Percentiles rank a stretch among this genome's conserved stretches.
These are phyloP conservation scores for Aporrectodea caliginosa DNA, from an alignment of 1,140 invertebrate species.

Conservation along the genomic window DNA sequence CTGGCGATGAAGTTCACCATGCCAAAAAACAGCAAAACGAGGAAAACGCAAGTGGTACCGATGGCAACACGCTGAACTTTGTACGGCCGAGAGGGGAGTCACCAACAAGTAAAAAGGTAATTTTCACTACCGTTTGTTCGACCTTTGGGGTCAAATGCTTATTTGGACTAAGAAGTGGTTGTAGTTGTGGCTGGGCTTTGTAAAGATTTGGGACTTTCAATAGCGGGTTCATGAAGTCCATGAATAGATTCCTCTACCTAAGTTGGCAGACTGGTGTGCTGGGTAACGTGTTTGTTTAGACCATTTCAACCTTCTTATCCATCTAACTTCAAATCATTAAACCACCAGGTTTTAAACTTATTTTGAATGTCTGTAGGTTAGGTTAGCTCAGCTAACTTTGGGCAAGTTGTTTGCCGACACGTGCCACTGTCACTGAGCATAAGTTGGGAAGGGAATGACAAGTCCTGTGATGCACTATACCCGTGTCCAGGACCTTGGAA, in stretches of 20 bases:
- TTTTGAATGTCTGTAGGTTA: no score
- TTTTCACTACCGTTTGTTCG: not conserved
- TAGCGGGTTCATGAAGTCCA: not conserved
- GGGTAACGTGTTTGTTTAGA: not conserved
- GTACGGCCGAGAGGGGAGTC: not conserved
- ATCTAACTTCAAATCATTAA: no score
- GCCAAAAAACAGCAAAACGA: no score
- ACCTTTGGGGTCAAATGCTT: not conserved
- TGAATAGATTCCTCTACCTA: not conserved
- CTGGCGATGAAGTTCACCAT: not conserved
- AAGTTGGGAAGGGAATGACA: not conserved
- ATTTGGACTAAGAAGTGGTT: not conserved
- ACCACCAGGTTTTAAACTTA: no score
- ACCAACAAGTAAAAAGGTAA: not conserved
- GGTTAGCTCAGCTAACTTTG: no score
- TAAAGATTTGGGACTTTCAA: not conserved
- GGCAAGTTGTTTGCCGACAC: no score
- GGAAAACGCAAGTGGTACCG: not conserved
- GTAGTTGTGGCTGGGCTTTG: not conserved
- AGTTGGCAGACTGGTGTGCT: not conserved
- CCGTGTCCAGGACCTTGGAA: no score
- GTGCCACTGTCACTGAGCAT: no score
- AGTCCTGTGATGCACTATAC: not conserved
- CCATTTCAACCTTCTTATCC: no score
- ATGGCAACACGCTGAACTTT: not conserved